Base-by-base conservation (phyloP, 1,140 invertebrate genomes). In the Heliconius eleuchia region DNA sequence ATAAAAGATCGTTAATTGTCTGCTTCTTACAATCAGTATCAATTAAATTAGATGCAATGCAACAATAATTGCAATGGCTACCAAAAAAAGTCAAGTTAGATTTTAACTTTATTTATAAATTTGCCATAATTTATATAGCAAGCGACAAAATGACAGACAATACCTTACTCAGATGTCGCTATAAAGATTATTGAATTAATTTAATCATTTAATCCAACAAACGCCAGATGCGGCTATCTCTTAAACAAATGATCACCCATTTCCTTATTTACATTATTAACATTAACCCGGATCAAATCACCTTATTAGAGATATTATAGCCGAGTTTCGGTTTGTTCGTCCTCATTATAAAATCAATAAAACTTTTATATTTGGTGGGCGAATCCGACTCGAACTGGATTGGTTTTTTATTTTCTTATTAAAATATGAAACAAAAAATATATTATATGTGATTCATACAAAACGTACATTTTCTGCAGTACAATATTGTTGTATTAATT, bases 151-250 rank as follows among this genome's bases (percentile, higher is more conserved):
- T 87, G 85, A 80, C 82, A 85, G 84, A 81, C 34, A 34, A 34
- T 5, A 73, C 80, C 84, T 74, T 85, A 76, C 87, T 83, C 91
- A 92, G 91, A 85, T 92, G 91, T 83, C 80, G 71, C 71, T 85
- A 81, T 77, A 83, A 83, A 88, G 86, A 89, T 90, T 90, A 91
- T 92, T 89, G 89, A 91, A 91, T 92, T 92, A 90, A 91, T 92
- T 92, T 86, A 82, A 86, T 84, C 85, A 86, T 85, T 89, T 92
- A 91, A 92, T 91, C 89, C 84, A 82, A 80, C 86, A 81, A 85
- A 81, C 86, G 86, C 87, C 91, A 92, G 89, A 88, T 90, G 91
- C 76, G 89, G 71, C 88, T 85, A 34, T 34, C 83, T 86, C 83
- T 80, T 76, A 77, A 84, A 81, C 83, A 85, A 89, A 90, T 88